phyloP scores from a whole-genome alignment of 2,797 vertebrate species.

The Hylomyscus alleni region DNA sequence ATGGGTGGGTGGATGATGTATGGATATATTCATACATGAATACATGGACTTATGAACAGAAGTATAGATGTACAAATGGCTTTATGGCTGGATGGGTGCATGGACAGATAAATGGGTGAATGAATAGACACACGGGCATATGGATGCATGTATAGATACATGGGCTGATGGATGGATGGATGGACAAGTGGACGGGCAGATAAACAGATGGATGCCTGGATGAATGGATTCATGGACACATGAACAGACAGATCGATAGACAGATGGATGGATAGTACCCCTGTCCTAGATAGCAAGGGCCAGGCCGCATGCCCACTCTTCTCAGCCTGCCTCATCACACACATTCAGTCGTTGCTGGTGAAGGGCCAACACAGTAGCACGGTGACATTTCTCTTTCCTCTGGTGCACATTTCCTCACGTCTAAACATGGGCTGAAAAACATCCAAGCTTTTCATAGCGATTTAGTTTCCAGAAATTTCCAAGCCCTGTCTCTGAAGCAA shows the following conservation, averaged over 20 bases:
- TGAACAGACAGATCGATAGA: background rate
- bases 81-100: background rate
- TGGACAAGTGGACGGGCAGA: background rate
- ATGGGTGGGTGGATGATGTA: too few species aligned
- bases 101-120: background rate
- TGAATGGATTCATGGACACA: background rate
- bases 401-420: conserved; percentile 19
- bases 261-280: background rate
- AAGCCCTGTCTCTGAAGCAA: background rate
- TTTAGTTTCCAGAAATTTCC: conserved; percentile 30
- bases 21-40: too few species aligned
- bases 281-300: background rate
- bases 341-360: background rate
- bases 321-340: background rate
- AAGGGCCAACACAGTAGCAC: background rate
- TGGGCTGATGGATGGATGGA: background rate
- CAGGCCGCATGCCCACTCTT: background rate
- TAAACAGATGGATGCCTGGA: background rate
- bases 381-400: conserved; percentile 28
- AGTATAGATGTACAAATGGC: background rate
- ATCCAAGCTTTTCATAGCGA: conserved; percentile 26
- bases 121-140: background rate
- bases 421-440: conserved; percentile 61
- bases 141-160: background rate
- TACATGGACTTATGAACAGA: background rate